Evolutionary conservation across 2,888 invertebrate genomes (phyloP), one percentile per base, ranked within the genome.

Genomic region (Callyntrura sp.): DNA sequence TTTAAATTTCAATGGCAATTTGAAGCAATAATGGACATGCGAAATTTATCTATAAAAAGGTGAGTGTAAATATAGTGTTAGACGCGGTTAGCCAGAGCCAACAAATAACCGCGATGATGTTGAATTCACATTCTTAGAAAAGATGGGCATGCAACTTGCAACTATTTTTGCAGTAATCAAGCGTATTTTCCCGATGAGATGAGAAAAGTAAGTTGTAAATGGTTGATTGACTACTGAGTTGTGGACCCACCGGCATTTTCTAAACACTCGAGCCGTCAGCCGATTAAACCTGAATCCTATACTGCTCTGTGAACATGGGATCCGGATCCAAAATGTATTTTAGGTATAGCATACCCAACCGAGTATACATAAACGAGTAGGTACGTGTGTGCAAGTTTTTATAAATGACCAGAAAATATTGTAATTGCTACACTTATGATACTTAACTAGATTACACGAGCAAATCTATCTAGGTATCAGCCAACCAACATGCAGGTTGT

Each of bases 161-260:
- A 28, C 17, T 57, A n/a, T 62, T 83, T 45, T 20, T 51, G 48
- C 14, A 23, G 43, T 48, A 83, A 88, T 83, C 88, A 83, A 73
- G 82, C 68, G 76, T 28, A 82, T 76, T 48, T 73, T 83, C 17
- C 70, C 25, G 45, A 65, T 70, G 87, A n/a, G n/a, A 87, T 82
- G 87, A 87, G 87, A 76, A 76, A 82, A 88, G 60, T 88, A 83
- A 88, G 88, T 87, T 87, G 87, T 83, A 88, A 88, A 88, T 76
- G 73, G 88, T 82, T 88, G 88, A 88, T 88, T 83, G 83, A 88
- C 82, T 88, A 83, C 82, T 51, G 55, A 62, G 25, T 76, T 25
- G 60, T 76, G 43, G 73, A 68, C 28, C 68, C 48, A 73, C 45
- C 12, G 55, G 62, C 65, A 25, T 12, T 85, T 76, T 78, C 25